Percentiles rank a stretch among this genome's conserved stretches.
Conservation (phyloP, 2,797 vertebrate genomes). For the Lagocephalus sceleratus region DNA sequence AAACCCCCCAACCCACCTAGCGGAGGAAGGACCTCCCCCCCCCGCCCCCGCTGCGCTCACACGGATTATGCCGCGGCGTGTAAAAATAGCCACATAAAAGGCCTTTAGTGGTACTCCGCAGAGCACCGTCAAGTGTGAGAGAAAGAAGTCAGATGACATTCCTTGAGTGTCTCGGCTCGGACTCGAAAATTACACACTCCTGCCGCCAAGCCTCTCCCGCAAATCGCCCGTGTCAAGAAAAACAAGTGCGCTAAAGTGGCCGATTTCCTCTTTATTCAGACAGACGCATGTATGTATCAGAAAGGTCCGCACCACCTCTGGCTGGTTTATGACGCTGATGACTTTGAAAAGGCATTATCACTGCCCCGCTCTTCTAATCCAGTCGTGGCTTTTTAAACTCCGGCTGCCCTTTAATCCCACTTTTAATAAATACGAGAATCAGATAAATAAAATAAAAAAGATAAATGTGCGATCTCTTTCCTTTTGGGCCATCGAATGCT, state of each 20-base stretch:
- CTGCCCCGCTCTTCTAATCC: too few relatives aligned
- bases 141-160: constrained; percentile 15
- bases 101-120: not conserved
- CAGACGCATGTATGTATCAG: constrained; percentile 4
- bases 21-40: too few relatives aligned
- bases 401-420: not conserved
- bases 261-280: constrained; percentile 14
- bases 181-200: constrained; percentile 13
- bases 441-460: too few relatives aligned
- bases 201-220: constrained; percentile 2
- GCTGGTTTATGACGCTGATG: too few relatives aligned
- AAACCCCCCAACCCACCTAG: too few relatives aligned
- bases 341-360: too few relatives aligned
- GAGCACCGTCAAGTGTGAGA: constrained; percentile 16
- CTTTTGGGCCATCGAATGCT: not conserved
- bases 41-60: not conserved
- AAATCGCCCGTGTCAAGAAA: constrained; percentile 8
- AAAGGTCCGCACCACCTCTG: not conserved
- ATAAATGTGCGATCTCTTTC: constrained; percentile 4
- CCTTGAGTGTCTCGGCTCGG: constrained; percentile 5
- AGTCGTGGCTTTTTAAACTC: too few relatives aligned
- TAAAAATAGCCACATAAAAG: constrained; percentile 4
- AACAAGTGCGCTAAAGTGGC: constrained; percentile 5
- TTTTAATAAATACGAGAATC: constrained; percentile 3
- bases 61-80: constrained; percentile 1